These are phyloP conservation scores for Meiosimyza decipiens DNA, from an alignment of 2,888 invertebrate genomes.

Conservation along the genomic window DNA sequence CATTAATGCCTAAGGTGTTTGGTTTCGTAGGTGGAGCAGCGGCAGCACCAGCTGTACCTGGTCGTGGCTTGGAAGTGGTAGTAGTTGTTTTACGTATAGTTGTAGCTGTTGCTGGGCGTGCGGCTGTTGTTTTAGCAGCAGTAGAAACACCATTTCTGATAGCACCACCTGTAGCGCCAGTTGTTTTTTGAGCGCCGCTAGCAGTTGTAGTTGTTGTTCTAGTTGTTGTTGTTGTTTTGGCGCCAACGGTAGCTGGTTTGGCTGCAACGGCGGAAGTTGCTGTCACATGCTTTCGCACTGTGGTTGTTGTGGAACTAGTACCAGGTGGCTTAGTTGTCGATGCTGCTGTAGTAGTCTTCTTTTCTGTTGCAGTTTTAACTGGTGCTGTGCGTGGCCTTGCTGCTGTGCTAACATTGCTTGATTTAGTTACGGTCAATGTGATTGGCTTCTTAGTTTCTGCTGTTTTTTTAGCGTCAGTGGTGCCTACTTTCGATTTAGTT, in stretches of 20 bases:
- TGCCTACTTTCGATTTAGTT: conserved; percentile 41
- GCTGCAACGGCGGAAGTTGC: conserved; percentile 6
- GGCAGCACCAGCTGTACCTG: conserved; percentile 27
- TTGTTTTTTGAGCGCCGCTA: conserved; percentile 17
- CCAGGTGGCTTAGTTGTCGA: conserved; percentile 31
- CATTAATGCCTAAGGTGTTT: conserved; percentile 46
- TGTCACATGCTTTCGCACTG: conserved; percentile 42
- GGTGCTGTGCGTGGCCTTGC: conserved; percentile 57
- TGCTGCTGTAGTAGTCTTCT: conserved; percentile 8
- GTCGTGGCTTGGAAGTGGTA: conserved; percentile 48
- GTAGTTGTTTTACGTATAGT: conserved; percentile 41
- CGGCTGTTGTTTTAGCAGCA: conserved; percentile 34
- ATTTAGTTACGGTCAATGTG: conserved; percentile 35
- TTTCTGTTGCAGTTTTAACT: conserved; percentile 36
- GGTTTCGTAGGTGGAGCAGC: conserved; percentile 48
- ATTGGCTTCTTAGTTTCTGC: conserved; percentile 47
- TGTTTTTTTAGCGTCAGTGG: conserved; percentile 40
- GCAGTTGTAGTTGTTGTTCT: conserved; percentile 29
- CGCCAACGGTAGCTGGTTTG: conserved; percentile 45
- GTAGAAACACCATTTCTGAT: conserved; percentile 31
- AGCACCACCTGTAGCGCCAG: conserved; percentile 12
- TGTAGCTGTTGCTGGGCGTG: conserved; percentile 43
- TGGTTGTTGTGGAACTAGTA: conserved; percentile 20
- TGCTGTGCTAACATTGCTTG: conserved; percentile 26
- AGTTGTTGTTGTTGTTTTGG: conserved; percentile 39